A percentile compares a stretch with the other conserved stretches of the same genome.
These are phyloP conservation scores for Nephrotoma flavescens DNA, from an alignment of 2,888 invertebrate genomes.

Conservation along the genomic window DNA sequence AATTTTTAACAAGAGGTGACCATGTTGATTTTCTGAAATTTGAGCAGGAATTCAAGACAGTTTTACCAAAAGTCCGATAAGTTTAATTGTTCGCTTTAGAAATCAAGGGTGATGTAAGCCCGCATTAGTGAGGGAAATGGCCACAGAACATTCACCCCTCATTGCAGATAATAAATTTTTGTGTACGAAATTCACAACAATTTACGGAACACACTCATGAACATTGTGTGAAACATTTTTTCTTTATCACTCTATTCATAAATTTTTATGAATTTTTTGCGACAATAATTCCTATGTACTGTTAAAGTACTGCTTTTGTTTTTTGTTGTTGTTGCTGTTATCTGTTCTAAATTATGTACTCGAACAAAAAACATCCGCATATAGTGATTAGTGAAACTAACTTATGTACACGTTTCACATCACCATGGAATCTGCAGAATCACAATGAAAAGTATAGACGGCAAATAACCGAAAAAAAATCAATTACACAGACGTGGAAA, in stretches of 20 bases:
- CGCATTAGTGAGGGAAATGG: too few species aligned
- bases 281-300: background rate
- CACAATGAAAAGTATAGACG: background rate
- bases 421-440: background rate
- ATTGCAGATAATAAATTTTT: background rate
- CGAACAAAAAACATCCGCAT: background rate
- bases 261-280: background rate
- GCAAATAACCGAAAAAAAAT: background rate
- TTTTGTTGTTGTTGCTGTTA: background rate
- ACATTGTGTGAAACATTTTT: background rate
- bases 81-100: too few species aligned
- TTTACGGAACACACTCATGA: background rate
- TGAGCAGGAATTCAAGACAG: too few species aligned
- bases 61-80: too few species aligned
- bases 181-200: background rate
- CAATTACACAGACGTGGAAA: background rate
- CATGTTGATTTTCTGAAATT: too few species aligned
- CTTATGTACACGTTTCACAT: background rate
- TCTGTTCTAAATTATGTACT: background rate
- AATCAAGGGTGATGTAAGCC: too few species aligned
- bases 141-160: too few species aligned
- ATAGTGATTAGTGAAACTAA: background rate
- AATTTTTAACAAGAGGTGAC: too few species aligned
- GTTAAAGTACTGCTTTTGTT: background rate
- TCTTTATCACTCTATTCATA: background rate